Conservation (phyloP, 2,113 vertebrate species). For the Petroica traversi region DNA sequence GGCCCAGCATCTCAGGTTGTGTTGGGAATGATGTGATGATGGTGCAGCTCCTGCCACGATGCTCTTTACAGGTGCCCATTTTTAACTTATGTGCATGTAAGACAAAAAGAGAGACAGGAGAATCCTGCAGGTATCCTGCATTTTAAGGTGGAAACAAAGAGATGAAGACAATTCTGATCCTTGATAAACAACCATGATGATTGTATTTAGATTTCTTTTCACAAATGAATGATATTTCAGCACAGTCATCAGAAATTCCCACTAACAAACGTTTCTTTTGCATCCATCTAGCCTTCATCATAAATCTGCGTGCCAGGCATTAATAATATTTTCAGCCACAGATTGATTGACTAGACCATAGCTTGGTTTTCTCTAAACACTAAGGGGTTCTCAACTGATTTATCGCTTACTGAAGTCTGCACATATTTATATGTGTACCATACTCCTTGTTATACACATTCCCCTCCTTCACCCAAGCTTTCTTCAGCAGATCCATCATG, state of each 20-base stretch:
- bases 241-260: neutral
- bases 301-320: conserved; percentile 20
- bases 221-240: neutral
- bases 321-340: conserved; percentile 42
- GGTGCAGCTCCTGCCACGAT: neutral
- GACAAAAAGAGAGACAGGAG: neutral
- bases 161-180: neutral
- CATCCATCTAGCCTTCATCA: neutral
- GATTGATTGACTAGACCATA: conserved; percentile 47
- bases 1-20: neutral
- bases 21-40: neutral
- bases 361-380: conserved; percentile 29
- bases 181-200: neutral
- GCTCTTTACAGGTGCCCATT: neutral
- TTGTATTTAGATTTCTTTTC: neutral
- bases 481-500: neutral
- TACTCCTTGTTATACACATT: neutral
- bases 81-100: neutral
- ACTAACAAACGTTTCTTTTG: neutral
- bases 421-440: neutral
- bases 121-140: neutral
- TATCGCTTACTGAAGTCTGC: neutral
- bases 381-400: conserved; percentile 33
- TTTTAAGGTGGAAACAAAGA: neutral
- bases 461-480: neutral